These are phyloP conservation scores for Peromyscus eremicus DNA, from an alignment of 2,797 vertebrate species.

Conservation along the genomic window DNA sequence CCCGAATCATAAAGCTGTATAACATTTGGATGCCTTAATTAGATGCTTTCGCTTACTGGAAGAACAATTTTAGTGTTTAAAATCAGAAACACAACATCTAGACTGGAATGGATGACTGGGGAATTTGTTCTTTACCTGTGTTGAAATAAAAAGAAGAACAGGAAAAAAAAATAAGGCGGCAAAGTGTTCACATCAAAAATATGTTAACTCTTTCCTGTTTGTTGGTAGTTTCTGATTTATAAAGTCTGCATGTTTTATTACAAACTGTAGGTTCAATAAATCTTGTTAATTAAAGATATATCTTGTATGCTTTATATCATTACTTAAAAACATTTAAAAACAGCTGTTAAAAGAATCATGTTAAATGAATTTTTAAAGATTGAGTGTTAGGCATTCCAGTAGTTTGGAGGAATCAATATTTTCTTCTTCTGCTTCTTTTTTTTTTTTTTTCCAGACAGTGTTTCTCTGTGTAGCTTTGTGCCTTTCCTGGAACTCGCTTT, in stretches of 20 bases:
- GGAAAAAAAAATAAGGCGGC: background rate
- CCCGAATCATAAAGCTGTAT: conserved; percentile 70
- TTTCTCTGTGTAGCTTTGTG: no score
- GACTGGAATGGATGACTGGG: background rate
- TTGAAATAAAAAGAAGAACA: background rate
- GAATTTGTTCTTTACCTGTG: conserved; percentile 24
- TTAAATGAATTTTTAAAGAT: background rate
- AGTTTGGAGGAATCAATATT: conserved; percentile 20
- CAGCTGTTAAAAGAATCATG: background rate
- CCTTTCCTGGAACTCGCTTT: no score
- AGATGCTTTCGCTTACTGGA: conserved; percentile 60
- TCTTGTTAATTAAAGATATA: conserved; percentile 1
- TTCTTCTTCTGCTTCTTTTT: background rate
- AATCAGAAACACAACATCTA: conserved; percentile 45
- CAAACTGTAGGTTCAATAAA: background rate
- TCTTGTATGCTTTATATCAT: background rate
- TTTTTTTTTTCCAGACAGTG: no score
- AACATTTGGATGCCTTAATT: conserved; percentile 77
- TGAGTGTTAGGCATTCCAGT: background rate
- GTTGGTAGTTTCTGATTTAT: background rate
- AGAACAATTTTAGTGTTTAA: conserved; percentile 62
- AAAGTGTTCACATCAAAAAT: background rate
- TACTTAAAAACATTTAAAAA: background rate
- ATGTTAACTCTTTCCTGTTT: background rate
- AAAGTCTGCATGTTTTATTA: background rate